phyloP scores from a whole-genome alignment of 2,888 invertebrate genomes.

The Stenoptilia bipunctidactyla region DNA sequence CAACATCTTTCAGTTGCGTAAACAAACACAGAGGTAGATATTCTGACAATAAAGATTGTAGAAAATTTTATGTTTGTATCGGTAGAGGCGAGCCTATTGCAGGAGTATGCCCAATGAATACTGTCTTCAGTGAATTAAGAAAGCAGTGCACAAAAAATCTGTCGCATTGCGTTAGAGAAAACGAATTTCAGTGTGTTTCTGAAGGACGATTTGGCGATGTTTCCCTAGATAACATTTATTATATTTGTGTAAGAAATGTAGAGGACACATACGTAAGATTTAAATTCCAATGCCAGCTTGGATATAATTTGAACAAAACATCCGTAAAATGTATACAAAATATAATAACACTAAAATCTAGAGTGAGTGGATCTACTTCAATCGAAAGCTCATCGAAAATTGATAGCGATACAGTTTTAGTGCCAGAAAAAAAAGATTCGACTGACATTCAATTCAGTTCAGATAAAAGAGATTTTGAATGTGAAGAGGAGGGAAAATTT shows the following conservation, averaged over 20 bases:
- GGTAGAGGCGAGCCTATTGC: constrained; percentile 32
- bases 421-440: constrained; percentile 7
- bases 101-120: constrained; percentile 43
- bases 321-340: constrained; percentile 29
- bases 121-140: constrained; percentile 52
- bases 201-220: constrained; percentile 48
- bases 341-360: constrained; percentile 1
- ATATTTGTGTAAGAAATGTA: constrained; percentile 43
- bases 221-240: constrained; percentile 44
- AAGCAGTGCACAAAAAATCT: constrained; percentile 58
- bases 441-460: too few relatives aligned
- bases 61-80: constrained; percentile 63
- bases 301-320: constrained; percentile 39
- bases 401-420: constrained; percentile 22
- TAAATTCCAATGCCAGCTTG: constrained; percentile 45
- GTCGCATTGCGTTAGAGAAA: constrained; percentile 54
- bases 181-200: constrained; percentile 54
- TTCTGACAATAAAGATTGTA: constrained; percentile 54
- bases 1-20: constrained; percentile 25
- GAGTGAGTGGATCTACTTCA: constrained; percentile 14
- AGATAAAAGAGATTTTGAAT: constrained; percentile 25
- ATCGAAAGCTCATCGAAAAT: constrained; percentile 20
- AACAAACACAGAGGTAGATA: constrained; percentile 47
- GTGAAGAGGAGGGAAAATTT: constrained; percentile 41
- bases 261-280: constrained; percentile 32